Conservation (phyloP, 1,140 invertebrate species). For the Formica exsecta region DNA sequence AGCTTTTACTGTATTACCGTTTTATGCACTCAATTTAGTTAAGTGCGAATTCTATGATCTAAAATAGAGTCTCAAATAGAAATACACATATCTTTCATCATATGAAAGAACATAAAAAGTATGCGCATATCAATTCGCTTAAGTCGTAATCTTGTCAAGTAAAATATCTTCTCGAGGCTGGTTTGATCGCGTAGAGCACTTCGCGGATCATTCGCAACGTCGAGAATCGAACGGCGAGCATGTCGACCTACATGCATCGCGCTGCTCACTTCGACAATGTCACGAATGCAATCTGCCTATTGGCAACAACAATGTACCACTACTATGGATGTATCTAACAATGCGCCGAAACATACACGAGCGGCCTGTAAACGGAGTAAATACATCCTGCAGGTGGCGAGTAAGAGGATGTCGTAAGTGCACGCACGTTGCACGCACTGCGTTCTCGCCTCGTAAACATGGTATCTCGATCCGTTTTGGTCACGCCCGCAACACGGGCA, state of each 20-base stretch:
- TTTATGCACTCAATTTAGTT: conserved; percentile 34
- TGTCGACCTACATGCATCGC: conserved; percentile 36
- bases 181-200: background rate
- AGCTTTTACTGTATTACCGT: conserved; percentile 9
- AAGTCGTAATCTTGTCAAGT: conserved; percentile 21
- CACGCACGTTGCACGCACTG: conserved; percentile 54
- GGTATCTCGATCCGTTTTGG: conserved; percentile 71
- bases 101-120: background rate
- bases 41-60: conserved; percentile 25
- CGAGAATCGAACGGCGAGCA: conserved; percentile 42
- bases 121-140: background rate
- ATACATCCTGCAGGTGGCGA: conserved; percentile 66
- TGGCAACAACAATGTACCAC: conserved; percentile 52
- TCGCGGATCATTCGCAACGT: conserved; percentile 1
- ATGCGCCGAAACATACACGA: conserved; percentile 67
- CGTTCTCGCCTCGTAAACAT: conserved; percentile 65
- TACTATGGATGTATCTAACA: conserved; percentile 39
- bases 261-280: conserved; percentile 46
- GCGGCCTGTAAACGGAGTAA: conserved; percentile 68
- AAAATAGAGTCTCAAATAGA: conserved; percentile 17
- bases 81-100: background rate
- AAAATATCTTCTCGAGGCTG: background rate
- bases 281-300: conserved; percentile 61
- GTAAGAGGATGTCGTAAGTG: conserved; percentile 62
- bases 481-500: conserved; percentile 58